Evolutionary conservation across 2,113 vertebrate species (phyloP).

Genomic region (Triplophysa tibetana): DNA sequence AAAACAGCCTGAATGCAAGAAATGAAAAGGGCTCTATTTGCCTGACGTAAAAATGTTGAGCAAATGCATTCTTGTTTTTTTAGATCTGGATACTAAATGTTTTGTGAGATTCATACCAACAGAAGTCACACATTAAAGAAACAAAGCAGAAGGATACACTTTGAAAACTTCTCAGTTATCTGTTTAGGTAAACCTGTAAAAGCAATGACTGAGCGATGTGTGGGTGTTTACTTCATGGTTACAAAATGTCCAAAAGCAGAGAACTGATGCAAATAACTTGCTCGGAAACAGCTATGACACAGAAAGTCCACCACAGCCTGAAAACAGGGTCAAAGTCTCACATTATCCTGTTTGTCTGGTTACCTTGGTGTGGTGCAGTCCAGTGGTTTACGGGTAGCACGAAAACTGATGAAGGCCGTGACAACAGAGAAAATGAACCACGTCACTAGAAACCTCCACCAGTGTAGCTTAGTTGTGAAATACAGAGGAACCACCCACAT

Average conservation of each 20-base stretch:
- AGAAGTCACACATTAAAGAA: no score
- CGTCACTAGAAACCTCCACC: constrained; percentile 95
- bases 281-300: neutral
- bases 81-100: no score
- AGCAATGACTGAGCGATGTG: neutral
- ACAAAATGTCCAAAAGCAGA: neutral
- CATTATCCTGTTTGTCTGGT: neutral
- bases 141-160: no score
- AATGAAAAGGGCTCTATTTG: no score
- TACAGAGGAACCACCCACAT: constrained; percentile 99
- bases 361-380: constrained; percentile 94
- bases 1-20: no score
- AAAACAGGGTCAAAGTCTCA: neutral
- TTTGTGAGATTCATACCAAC: no score
- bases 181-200: no score
- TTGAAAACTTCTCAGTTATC: no score
- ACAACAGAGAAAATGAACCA: constrained; percentile 93
- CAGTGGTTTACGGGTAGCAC: constrained; percentile 92
- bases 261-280: no score
- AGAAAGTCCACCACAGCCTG: neutral
- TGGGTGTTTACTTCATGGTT: neutral
- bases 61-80: no score
- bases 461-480: constrained; percentile 96
- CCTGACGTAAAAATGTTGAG: no score
- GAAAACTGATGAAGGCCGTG: constrained; percentile 91